These are phyloP conservation scores for Asbolus verrucosus DNA, from an alignment of 1,140 invertebrate genomes.

Conservation along the genomic window DNA sequence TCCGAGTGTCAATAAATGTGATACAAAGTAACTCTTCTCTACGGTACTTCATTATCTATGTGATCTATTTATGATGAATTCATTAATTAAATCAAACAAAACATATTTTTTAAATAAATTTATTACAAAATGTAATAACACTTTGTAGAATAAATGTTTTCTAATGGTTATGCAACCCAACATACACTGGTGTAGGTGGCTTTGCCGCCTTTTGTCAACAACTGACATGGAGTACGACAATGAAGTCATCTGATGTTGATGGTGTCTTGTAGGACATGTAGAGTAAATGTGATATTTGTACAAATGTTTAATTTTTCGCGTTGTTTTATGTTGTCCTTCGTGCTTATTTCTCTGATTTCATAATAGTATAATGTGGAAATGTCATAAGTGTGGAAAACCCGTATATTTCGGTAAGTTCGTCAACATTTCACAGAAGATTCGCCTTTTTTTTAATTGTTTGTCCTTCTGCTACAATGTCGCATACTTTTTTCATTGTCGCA, in stretches of 20 bases:
- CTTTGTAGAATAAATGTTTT: no score
- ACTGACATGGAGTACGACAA: conserved; percentile 8
- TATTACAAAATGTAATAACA: no score
- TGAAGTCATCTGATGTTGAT: conserved; percentile 43
- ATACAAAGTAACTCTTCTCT: no score
- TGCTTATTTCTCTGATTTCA: conserved; percentile 20
- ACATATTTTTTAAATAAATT: no score
- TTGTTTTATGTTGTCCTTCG: conserved; percentile 36
- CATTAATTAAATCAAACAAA: no score
- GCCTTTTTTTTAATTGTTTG: background rate
- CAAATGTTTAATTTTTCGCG: conserved; percentile 43
- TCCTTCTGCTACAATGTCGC: background rate
- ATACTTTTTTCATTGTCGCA: background rate
- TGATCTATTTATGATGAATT: no score
- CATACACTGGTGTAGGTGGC: no score
- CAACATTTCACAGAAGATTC: background rate
- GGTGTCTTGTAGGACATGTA: conserved; percentile 12
- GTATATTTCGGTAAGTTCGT: conserved; percentile 82
- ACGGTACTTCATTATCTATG: no score
- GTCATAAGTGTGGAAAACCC: conserved; percentile 87
- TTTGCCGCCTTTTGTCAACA: background rate
- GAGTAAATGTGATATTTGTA: conserved; percentile 33
- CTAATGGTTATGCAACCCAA: no score
- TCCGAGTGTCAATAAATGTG: no score
- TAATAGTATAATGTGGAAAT: conserved; percentile 80